Base-by-base conservation (phyloP, 2,888 invertebrate species). In the Rutpela maculata region DNA sequence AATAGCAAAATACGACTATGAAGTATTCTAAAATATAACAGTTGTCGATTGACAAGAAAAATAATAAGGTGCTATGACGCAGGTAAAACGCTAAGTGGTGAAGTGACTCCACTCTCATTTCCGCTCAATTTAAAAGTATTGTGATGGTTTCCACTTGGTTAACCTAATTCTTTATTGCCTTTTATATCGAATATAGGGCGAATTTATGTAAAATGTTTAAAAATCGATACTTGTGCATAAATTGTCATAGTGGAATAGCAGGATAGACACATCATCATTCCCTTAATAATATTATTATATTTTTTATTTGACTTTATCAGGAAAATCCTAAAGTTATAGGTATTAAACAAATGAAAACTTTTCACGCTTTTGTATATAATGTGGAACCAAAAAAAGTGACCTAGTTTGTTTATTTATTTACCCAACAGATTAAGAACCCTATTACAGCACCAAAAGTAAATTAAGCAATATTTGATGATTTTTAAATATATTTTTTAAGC, bases 51-150 rank as follows among this genome's bases (percentile, higher is more conserved):
- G 63, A 72, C 62, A 63, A 62, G 50, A 31, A 63, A 72, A 72
- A 72, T 72, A 72, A 72, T 31, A 55, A 72, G 72, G 70, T 60
- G 59, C 67, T 59, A 38, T 75, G 70, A 70, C 65, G 63, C 62
- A 65, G 68, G 62, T 68, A 50, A 67, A 59, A 55, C 56, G 31
- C 71, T 78, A 76, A 77, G 79, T 77, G 77, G 73, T 65, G 62
- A n/a, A 78, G 67, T 70, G 77, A 79, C 79, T 79, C 79, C 63
- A 72, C 50, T 75, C 72, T 78, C 79, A 87, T 87, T 86, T 87
- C 86, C 86, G 84, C 78, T 71, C 85, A 84, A 86, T 87, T 86
- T 85, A 72, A 70, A 79, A 84, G 81, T 79, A 83, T 84, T 84
- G 84, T 82, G 80, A 67, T 74, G 75, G 72, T 78, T 80, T 81